These are phyloP conservation scores for Philotrypesis tridentata DNA, from an alignment of 1,140 invertebrate species.

Conservation along the genomic window DNA sequence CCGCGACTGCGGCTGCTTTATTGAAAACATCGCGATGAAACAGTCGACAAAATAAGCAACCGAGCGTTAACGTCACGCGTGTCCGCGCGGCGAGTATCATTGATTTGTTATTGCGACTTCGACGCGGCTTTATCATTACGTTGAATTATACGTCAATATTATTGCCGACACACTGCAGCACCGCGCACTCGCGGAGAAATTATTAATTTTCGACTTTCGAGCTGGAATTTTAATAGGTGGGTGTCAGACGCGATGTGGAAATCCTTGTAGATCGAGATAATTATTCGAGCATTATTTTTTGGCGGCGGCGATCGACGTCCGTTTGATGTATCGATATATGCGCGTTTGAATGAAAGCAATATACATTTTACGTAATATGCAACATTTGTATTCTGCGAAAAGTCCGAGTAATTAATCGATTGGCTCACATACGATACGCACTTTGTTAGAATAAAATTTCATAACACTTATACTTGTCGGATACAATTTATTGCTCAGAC, in stretches of 20 bases:
- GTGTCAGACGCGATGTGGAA: no score
- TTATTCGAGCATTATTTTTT: no score
- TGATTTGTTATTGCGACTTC: slow-evolving; percentile 29
- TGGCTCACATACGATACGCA: not conserved
- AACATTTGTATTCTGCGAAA: no score
- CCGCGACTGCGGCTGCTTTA: no score
- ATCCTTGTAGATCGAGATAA: no score
- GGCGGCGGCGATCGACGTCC: not conserved
- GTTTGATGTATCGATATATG: not conserved
- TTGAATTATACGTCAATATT: slow-evolving; percentile 31
- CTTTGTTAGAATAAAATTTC: slow-evolving; percentile 9
- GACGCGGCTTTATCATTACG: slow-evolving; percentile 19
- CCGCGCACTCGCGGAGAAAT: not conserved
- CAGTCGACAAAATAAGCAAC: not conserved
- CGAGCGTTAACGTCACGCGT: not conserved
- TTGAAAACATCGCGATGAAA: slow-evolving; percentile 29
- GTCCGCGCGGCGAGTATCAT: not conserved
- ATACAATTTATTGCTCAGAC: slow-evolving; percentile 16
- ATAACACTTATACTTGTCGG: not conserved
- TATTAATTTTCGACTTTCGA: not conserved
- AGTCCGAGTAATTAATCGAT: slow-evolving; percentile 19
- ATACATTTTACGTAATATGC: not conserved
- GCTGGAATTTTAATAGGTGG: no score
- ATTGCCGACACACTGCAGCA: not conserved
- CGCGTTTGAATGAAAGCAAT: not conserved